Evolutionary conservation across 2,797 vertebrate species (phyloP).

Genomic region (Remorina albescens): DNA sequence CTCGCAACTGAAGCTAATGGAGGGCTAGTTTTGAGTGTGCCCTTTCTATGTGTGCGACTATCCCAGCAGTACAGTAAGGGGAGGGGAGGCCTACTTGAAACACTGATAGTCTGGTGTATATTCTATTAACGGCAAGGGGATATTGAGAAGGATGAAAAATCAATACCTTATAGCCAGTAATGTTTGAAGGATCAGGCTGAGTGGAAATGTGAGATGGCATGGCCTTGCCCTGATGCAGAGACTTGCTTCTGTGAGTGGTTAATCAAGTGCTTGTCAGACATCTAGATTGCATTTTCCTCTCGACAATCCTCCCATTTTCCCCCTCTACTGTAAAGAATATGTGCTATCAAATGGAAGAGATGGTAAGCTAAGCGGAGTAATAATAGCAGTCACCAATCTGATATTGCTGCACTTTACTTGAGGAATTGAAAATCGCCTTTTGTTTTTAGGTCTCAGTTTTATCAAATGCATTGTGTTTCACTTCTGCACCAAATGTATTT

Average conservation of each 20-base stretch:
- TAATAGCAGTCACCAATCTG: constrained; percentile 56
- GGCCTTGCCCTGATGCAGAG: constrained; percentile 50
- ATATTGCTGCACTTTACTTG: constrained; percentile 55
- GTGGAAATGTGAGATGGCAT: constrained; percentile 83
- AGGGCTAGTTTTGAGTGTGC: constrained; percentile 46
- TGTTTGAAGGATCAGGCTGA: constrained; percentile 84
- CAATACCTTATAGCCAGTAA: constrained; percentile 83
- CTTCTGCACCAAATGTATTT: constrained; percentile 22
- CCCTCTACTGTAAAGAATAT: constrained; percentile 49
- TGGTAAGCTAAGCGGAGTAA: constrained; percentile 67
- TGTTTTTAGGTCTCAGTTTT: constrained; percentile 54
- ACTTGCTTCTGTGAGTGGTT: constrained; percentile 76
- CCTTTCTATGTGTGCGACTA: constrained; percentile 50
- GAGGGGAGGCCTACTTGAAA: constrained; percentile 68
- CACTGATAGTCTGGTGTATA: constrained; percentile 77
- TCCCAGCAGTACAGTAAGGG: constrained; percentile 48
- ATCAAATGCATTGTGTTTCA: constrained; percentile 46
- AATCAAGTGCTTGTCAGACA: constrained; percentile 78
- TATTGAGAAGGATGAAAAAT: constrained; percentile 81
- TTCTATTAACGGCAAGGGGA: constrained; percentile 79
- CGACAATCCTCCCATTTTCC: constrained; percentile 69
- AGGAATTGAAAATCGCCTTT: constrained; percentile 46
- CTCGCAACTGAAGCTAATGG: constrained; percentile 76
- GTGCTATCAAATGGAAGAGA: constrained; percentile 67
- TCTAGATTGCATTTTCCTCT: constrained; percentile 79